A percentile compares a stretch with the other conserved stretches of the same genome.
Conservation (phyloP, 2,797 vertebrate genomes). For the Enteromius thamalakanensis region DNA sequence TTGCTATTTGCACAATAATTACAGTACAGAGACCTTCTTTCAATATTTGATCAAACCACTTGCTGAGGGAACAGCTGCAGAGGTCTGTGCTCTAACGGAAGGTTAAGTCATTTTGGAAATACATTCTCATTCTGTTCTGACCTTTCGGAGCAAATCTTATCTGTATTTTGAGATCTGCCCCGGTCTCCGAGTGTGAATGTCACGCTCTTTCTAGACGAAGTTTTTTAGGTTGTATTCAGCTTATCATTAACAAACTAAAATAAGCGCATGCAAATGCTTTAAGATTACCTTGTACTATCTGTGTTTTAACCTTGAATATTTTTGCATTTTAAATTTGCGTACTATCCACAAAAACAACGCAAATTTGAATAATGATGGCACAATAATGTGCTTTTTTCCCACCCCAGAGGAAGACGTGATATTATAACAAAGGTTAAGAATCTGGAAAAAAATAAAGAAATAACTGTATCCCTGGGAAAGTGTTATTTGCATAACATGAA, state of each 20-base stretch:
- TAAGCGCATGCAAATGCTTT: slow-evolving; percentile 26
- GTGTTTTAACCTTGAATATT: slow-evolving; percentile 20
- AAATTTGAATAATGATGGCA: slow-evolving; percentile 29
- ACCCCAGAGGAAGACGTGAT: slow-evolving; percentile 30
- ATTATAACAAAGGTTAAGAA: slow-evolving; percentile 34
- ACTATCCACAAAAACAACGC: background rate
- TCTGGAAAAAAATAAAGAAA: background rate
- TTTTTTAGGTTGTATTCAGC: slow-evolving; percentile 31
- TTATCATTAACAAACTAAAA: slow-evolving; percentile 18
- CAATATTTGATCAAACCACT: slow-evolving; percentile 43
- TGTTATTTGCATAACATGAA: slow-evolving; percentile 18
- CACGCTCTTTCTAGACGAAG: slow-evolving; percentile 43
- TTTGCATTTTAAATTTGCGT: slow-evolving; percentile 21
- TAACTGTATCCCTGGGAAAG: background rate
- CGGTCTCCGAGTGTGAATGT: slow-evolving; percentile 38
- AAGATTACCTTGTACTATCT: background rate
- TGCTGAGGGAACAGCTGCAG: slow-evolving; percentile 13
- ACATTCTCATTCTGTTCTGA: slow-evolving; percentile 49
- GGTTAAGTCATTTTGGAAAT: slow-evolving; percentile 44
- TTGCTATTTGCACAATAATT: slow-evolving; percentile 42
- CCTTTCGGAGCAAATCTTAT: slow-evolving; percentile 47
- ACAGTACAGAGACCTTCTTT: slow-evolving; percentile 25
- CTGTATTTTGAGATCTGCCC: slow-evolving; percentile 46
- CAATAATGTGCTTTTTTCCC: background rate
- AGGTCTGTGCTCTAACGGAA: slow-evolving; percentile 44